Base-by-base conservation (phyloP, 2,797 vertebrate genomes). In the Pipistrellus kuhlii region DNA sequence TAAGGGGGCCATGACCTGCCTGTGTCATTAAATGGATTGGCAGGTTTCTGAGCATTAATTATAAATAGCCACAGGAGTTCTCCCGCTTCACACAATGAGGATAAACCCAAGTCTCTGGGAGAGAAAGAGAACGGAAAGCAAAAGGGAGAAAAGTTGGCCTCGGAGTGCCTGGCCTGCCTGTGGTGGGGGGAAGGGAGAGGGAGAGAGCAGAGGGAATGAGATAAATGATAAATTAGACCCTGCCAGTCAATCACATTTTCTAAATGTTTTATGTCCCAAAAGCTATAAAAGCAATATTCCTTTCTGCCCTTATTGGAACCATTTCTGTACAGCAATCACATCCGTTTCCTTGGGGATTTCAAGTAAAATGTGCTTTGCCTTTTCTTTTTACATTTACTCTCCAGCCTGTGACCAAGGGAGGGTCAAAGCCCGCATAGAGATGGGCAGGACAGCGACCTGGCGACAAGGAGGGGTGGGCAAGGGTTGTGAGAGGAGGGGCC, bases 201-300 rank as follows among this genome's bases (percentile, higher is more conserved):
- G 69, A 15, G 59, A 46, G 64, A 44, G 85, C 32, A 12, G 11
- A 85, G 83, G 66, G 95, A 97, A 97, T 5, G 91, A 95, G 97
- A 97, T 88, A 98, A 97, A 97, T 98, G 98, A 98, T 98, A 97
- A 98, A 98, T 98, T 98, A 98, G 97, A 95, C 95, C 57, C 69
- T 94, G 96, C 97, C 97, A 97, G 81, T 98, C 98, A 98, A 98
- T 97, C 98, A 97, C 97, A 96, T 98, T 98, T 97, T 93, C 97
- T 98, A 98, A 98, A 98, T 98, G 98, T 96, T 98, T 98, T 98
- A 98, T 98, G 98, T 98, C 98, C 98, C 98, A 90, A 98, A 98
- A 98, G 98, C 98, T 98, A 98, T 98, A 98, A 98, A 98, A 98
- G 98, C 98, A 98, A 98, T 98, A 98, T 98, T 98, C 98, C 97